A percentile compares a stretch with the other conserved stretches of the same genome.
phyloP scores from a whole-genome alignment of 2,797 vertebrate genomes.

The Toxotes lorentzi region DNA sequence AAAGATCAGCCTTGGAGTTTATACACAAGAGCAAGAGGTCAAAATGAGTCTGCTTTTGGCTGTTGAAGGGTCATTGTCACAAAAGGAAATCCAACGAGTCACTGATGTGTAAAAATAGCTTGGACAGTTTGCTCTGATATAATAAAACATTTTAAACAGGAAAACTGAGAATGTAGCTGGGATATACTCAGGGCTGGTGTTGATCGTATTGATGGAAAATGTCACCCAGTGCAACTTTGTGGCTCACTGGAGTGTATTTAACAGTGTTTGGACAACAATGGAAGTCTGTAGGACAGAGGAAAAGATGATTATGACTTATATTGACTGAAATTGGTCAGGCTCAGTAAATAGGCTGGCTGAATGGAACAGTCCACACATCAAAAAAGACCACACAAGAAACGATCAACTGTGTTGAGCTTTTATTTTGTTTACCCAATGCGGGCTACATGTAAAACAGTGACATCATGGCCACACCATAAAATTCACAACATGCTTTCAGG shows the following conservation, averaged over 20 bases:
- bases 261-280: not conserved
- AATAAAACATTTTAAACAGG: not conserved
- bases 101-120: not conserved
- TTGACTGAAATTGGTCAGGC: too few relatives aligned
- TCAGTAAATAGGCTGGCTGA: too few relatives aligned
- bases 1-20: not conserved
- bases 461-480: slow-evolving; percentile 57
- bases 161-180: not conserved
- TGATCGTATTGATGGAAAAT: not conserved
- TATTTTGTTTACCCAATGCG: slow-evolving; percentile 25
- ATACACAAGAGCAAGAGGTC: not conserved
- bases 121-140: not conserved
- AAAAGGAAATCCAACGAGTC: not conserved
- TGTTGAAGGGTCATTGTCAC: not conserved
- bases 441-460: slow-evolving; percentile 44
- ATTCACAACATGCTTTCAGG: slow-evolving; percentile 36
- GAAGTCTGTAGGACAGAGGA: not conserved
- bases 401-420: not conserved
- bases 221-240: not conserved
- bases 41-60: not conserved
- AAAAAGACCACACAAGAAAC: not conserved
- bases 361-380: not conserved
- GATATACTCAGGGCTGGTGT: not conserved
- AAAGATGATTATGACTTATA: too few relatives aligned
- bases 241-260: not conserved